phyloP scores from a whole-genome alignment of 1,140 invertebrate species.

The Myzus persicae region DNA sequence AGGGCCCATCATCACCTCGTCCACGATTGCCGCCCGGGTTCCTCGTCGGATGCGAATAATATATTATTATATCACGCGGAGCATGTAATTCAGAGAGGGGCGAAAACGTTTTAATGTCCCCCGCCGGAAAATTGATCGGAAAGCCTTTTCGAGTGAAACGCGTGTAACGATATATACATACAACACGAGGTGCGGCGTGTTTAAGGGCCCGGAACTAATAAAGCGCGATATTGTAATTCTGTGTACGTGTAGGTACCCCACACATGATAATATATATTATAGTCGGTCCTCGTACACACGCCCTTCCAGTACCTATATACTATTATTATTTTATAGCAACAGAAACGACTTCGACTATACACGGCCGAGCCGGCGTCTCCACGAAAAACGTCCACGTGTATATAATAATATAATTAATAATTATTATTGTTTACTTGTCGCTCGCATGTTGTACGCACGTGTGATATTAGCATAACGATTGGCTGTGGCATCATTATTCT shows the following conservation, averaged over 20 bases:
- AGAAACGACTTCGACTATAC: not conserved
- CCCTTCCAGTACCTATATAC: too few relatives aligned
- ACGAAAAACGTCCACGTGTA: not conserved
- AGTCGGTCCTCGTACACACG: not conserved
- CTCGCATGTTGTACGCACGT: too few relatives aligned
- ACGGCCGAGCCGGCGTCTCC: too few relatives aligned
- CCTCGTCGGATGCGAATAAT: constrained; percentile 2
- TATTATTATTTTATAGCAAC: not conserved
- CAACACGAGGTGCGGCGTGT: constrained; percentile 13
- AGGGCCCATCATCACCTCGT: not conserved
- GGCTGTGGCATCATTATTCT: too few relatives aligned
- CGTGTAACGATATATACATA: constrained; percentile 20
- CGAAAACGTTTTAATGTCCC: constrained; percentile 52
- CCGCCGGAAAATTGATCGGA: constrained; percentile 48
- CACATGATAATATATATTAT: not conserved
- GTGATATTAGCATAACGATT: too few relatives aligned
- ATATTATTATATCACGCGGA: constrained; percentile 29
- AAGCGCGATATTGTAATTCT: constrained; percentile 52
- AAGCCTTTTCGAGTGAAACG: constrained; percentile 46
- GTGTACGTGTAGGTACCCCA: not conserved
- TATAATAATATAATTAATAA: not conserved
- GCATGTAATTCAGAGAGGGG: constrained; percentile 39
- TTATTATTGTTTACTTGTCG: not conserved
- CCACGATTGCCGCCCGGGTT: not conserved
- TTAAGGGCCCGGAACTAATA: constrained; percentile 57